Base-by-base conservation (phyloP, 2,113 vertebrate genomes). In the Festucalex cinctus region DNA sequence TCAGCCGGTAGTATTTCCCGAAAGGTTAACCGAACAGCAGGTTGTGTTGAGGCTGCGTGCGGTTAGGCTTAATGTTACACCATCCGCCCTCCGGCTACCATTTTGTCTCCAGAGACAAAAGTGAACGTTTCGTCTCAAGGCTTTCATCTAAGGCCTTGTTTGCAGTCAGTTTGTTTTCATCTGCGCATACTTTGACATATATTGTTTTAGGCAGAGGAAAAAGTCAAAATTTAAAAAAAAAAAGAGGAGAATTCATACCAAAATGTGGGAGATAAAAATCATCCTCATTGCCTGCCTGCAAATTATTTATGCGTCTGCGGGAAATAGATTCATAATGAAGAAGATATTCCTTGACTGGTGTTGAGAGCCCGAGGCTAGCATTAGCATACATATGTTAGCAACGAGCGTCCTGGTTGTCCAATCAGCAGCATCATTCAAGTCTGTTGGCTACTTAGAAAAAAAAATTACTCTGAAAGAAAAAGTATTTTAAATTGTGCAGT, bases 1-100 rank as follows among this genome's bases (percentile, higher is more conserved):
- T 83, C 66, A 6, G 79, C 69, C 70, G 56, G 76, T 54, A 71
- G 26, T 60, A 69, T 86, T 67, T 86, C 86, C 78, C 85, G 69
- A 61, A 82, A 84, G 86, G 85, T 85, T 79, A 86, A 80, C 71
- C 2, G 75, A 88, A 77, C 84, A 86, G 82, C 85, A 73, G 80
- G 76, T 79, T 78, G 81, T 74, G 76, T 83, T 85, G 64, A 72
- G 76, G 73, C 85, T 74, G 76, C 77, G 77, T 65, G 78, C 80
- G 77, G 75, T 71, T 78, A 71, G 80, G 71, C 83, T 82, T 73
- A 80, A 73, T 79, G 71, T 89, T 88, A 85, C 85, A 83, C 82
- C 83, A 88, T 83, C 75, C 78, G 35, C 72, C 88, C 84, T 83
- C 69, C 70, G 86, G 85, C 88, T 85, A 81, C 37, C 71, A 32